Evolutionary conservation across 2,797 vertebrate species (phyloP).

Genomic region (Parambassis ranga): DNA sequence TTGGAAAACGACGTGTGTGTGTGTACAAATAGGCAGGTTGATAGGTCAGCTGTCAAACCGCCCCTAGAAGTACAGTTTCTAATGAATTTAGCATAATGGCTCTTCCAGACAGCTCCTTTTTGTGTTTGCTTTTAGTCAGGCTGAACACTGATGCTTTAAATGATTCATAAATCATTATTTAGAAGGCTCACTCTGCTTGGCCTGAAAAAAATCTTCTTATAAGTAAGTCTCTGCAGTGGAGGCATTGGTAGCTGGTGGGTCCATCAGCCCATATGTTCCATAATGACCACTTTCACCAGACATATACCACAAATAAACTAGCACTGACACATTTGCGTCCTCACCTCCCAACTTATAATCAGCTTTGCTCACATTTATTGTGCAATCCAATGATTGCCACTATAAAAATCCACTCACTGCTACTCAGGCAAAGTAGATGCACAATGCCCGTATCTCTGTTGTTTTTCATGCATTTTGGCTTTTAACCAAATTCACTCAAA

Average conservation of each 20-base stretch:
- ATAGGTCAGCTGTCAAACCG: constrained; percentile 1
- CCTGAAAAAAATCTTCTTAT: too few species aligned
- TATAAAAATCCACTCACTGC: too few species aligned
- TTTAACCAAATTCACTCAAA: not conserved
- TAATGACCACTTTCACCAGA: not conserved
- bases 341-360: rapidly evolving
- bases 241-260: too few species aligned
- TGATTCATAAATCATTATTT: not conserved
- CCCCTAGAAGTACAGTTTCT: not conserved
- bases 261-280: too few species aligned
- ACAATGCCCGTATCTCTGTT: not conserved
- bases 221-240: not conserved
- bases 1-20: not conserved
- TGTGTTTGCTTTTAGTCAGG: not conserved
- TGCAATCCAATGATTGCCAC: not conserved
- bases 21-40: not conserved
- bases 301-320: not conserved
- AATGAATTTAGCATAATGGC: not conserved
- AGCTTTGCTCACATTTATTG: not conserved
- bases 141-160: not conserved
- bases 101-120: not conserved
- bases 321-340: not conserved
- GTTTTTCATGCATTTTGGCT: constrained; percentile 9
- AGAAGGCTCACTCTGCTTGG: not conserved
- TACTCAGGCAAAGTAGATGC: not conserved